These are phyloP conservation scores for Pentalonia nigronervosa DNA, from an alignment of 1,140 invertebrate species.

Conservation along the genomic window DNA sequence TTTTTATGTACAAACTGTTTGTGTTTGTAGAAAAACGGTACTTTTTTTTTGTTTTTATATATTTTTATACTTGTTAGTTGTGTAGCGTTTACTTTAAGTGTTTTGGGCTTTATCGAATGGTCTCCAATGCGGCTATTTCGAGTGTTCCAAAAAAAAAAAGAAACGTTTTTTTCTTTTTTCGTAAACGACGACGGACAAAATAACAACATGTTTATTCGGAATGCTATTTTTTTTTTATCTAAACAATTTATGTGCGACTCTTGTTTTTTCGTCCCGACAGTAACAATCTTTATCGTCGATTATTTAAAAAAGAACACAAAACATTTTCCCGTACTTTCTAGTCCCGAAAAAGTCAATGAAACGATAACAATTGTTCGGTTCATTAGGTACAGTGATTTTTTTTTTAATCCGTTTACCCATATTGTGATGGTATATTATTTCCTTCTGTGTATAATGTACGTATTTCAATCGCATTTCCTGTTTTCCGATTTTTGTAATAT, in stretches of 20 bases:
- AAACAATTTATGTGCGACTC: not conserved
- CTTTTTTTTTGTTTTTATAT: not conserved
- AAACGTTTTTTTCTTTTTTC: not conserved
- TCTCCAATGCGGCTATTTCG: not conserved
- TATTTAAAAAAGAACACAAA: conserved; percentile 13
- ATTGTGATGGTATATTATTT: not conserved
- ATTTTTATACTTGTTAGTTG: conserved; percentile 1
- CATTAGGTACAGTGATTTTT: not conserved
- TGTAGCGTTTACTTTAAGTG: conserved; percentile 7
- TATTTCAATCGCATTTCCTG: not conserved
- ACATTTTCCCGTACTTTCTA: not conserved
- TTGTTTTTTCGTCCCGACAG: not conserved
- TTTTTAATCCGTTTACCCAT: conserved; percentile 1
- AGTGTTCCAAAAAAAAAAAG: not conserved
- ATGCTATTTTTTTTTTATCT: not conserved
- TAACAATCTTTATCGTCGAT: conserved; percentile 9
- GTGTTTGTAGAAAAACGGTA: not conserved
- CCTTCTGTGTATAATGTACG: not conserved
- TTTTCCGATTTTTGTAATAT: not conserved
- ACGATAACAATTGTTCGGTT: conserved; percentile 3
- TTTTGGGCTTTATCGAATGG: not conserved
- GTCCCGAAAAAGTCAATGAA: not conserved
- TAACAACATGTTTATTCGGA: conserved; percentile 17
- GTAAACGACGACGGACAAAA: conserved; percentile 1
- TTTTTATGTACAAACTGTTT: conserved; percentile 1